phyloP scores from a whole-genome alignment of 2,888 invertebrate species.

The Acronicta psi region DNA sequence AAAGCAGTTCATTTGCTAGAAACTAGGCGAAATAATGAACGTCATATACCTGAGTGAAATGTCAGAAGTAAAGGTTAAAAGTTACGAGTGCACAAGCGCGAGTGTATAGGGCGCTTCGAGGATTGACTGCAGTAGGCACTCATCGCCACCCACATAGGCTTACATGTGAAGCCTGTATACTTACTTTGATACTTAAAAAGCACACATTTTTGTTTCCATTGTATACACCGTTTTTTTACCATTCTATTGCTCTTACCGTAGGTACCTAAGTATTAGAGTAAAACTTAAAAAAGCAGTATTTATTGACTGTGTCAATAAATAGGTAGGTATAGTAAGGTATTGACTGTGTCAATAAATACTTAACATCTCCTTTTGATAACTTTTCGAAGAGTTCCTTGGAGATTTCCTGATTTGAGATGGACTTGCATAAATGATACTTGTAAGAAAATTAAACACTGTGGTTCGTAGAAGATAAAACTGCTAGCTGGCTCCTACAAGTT shows the following conservation, averaged over 20 bases:
- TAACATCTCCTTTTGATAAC: not conserved
- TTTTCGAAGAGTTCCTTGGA: not conserved
- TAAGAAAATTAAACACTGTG: not conserved
- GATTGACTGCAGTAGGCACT: constrained; percentile 43
- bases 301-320: too few species aligned
- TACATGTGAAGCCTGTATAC: constrained; percentile 15
- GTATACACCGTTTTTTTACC: too few species aligned
- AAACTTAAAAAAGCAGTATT: not conserved
- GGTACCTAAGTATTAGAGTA: not conserved
- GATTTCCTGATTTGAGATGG: not conserved
- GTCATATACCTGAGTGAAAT: constrained; percentile 78
- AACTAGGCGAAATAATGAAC: constrained; percentile 82
- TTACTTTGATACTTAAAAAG: constrained; percentile 24
- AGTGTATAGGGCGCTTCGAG: constrained; percentile 39
- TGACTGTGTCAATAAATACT: too few species aligned
- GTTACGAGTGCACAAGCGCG: constrained; percentile 72
- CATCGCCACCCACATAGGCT: constrained; percentile 40
- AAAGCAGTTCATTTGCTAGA: constrained; percentile 84
- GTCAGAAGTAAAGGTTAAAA: constrained; percentile 86
- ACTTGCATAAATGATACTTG: not conserved
- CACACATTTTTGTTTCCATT: not conserved
- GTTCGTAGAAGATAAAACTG: constrained; percentile 4
- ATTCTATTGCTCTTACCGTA: too few species aligned
- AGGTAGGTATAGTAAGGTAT: too few species aligned
- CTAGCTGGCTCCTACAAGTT: not conserved